Evolutionary conservation across 2,797 vertebrate species (phyloP), one percentile per base, ranked within the genome.

Genomic region (Bradypodion pumilum): DNA sequence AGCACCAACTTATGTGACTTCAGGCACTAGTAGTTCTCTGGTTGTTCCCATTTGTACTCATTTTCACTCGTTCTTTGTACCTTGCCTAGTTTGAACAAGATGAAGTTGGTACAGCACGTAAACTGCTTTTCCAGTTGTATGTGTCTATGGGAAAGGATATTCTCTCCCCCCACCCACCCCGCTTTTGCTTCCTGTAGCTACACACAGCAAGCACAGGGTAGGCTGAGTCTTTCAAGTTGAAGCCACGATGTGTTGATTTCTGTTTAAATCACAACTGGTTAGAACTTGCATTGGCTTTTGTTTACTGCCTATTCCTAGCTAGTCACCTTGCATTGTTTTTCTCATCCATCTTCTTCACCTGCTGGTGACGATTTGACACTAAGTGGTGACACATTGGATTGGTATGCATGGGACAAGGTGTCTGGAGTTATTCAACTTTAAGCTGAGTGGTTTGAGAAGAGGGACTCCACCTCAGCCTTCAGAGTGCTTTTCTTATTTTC

Each of bases 331-430:
- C 44, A 79, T 70, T 78, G 72, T 84, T 63, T 77, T 69, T 72
- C 60, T 60, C 40, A 25, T 84, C 59, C 87, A 9, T 16, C 42
- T 83, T 32, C 78, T 81, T 59, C 84, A 62, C 81, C 79, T 56
- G 65, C 81, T 63, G 70, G 74, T 77, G 78, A 16, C 75, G 66
- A 40, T 40, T 37, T 44, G 40, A 68, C 42, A 16, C 60, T 4
- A 27, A 49, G 59, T 16, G 49, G 40, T 49, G 40, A 46, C n/a
- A 25, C 21, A 62, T 7, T 81, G 35, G 89, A 86, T 90, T 92
- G 91, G 92, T 92, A 91, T 94, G 91, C 91, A 91, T 92, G 85
- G 85, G 81, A 3, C 40, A 0, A 0, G 27, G 0, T 49, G 70
- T 85, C 87, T 65, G 84, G 81, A 81, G 69, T 83, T 2, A 0